A percentile compares a stretch with the other conserved stretches of the same genome.
phyloP scores from a whole-genome alignment of 2,797 vertebrate genomes.

The Pipistrellus kuhlii region DNA sequence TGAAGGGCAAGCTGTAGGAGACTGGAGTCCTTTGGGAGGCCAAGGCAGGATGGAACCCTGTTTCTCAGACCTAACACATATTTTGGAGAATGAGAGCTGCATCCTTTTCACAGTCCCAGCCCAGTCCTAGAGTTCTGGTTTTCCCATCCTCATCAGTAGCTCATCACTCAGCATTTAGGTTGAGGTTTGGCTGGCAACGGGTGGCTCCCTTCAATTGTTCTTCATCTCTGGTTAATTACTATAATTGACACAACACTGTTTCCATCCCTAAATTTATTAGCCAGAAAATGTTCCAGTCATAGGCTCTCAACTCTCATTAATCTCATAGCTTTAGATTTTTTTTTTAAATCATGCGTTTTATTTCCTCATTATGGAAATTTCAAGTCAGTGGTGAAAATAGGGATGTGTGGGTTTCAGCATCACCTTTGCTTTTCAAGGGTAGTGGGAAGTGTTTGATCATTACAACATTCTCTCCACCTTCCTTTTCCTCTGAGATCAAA shows the following conservation, averaged over 20 bases:
- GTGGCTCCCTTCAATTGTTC: slow-evolving; percentile 58
- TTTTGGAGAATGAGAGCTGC: not conserved
- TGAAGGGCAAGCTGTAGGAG: not conserved
- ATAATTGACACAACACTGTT: slow-evolving; percentile 64
- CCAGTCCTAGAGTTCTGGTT: not conserved
- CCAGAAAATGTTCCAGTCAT: slow-evolving; percentile 69
- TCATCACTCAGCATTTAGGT: slow-evolving; percentile 59
- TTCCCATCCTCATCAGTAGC: not conserved
- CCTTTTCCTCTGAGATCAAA: slow-evolving; percentile 53
- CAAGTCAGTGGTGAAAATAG: slow-evolving; percentile 63
- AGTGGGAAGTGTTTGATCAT: not conserved
- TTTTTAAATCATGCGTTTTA: slow-evolving; percentile 55
- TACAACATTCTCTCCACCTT: not conserved
- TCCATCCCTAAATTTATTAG: slow-evolving; percentile 70
- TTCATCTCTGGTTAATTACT: slow-evolving; percentile 63
- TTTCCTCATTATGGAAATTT: slow-evolving; percentile 62
- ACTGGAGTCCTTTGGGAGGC: not conserved
- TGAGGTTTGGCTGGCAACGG: slow-evolving; percentile 26
- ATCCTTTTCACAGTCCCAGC: not conserved
- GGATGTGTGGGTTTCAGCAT: not conserved
- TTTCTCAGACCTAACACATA: not conserved
- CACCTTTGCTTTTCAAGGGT: slow-evolving; percentile 28
- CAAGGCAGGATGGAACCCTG: not conserved
- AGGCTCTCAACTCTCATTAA: slow-evolving; percentile 72
- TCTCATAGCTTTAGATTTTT: slow-evolving; percentile 8